phyloP scores from a whole-genome alignment of 2,113 vertebrate species.

The Cinclus cinclus region DNA sequence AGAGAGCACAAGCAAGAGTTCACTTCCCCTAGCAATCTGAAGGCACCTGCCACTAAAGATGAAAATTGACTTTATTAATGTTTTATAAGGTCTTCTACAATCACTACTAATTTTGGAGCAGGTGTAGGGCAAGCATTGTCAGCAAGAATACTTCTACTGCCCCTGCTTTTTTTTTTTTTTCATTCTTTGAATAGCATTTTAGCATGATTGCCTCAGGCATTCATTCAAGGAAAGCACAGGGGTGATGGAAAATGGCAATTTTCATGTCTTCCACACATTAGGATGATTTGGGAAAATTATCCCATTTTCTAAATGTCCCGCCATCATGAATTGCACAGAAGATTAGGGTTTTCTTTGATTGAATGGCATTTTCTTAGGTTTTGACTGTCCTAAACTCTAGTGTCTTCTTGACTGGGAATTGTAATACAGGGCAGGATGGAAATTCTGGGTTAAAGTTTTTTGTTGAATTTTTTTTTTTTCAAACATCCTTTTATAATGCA shows the following conservation, averaged over 20 bases:
- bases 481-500: not conserved
- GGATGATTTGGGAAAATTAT: conserved; percentile 59
- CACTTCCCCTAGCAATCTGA: not conserved
- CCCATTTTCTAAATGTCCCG: conserved; percentile 53
- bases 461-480: not conserved
- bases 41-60: not conserved
- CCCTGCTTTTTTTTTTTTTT: not conserved
- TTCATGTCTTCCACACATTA: conserved; percentile 29
- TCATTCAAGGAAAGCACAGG: conserved; percentile 23
- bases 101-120: conserved; percentile 21
- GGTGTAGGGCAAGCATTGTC: not conserved
- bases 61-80: not conserved
- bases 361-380: conserved; percentile 35
- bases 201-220: not conserved
- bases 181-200: not conserved
- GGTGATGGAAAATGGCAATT: conserved; percentile 18
- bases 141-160: not conserved
- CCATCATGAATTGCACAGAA: conserved; percentile 31
- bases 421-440: not conserved
- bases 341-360: conserved; percentile 49
- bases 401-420: not conserved
- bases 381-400: not conserved
- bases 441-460: not conserved
- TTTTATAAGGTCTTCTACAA: conserved; percentile 23
- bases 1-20: not conserved